Conservation (phyloP, 2,113 vertebrate species). For the Spea multiplicata region DNA sequence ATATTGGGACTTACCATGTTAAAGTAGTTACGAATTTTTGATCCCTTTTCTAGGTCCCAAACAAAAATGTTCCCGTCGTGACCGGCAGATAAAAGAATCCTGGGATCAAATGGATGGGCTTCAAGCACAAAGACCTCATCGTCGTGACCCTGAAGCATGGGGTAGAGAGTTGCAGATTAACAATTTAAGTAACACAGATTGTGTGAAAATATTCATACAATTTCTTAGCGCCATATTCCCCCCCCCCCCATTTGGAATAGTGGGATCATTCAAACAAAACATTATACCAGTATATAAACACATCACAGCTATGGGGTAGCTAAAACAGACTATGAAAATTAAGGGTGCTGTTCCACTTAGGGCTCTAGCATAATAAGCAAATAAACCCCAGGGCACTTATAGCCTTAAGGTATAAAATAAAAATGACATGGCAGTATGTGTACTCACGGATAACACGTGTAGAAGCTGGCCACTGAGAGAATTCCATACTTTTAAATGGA, state of each 20-base stretch:
- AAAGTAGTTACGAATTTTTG: slow-evolving; percentile 95
- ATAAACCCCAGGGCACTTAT: too few relatives aligned
- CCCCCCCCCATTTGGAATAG: too few relatives aligned
- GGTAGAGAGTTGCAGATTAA: too few relatives aligned
- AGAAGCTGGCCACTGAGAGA: slow-evolving; percentile 84
- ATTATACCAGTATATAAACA: too few relatives aligned
- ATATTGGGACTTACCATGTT: slow-evolving; percentile 82
- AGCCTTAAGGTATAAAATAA: not conserved
- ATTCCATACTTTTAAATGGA: slow-evolving; percentile 94
- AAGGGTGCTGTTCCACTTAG: too few relatives aligned
- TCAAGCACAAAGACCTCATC: slow-evolving; percentile 96
- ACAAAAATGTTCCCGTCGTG: slow-evolving; percentile 96
- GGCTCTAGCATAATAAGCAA: not conserved
- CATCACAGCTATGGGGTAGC: too few relatives aligned
- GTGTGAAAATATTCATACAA: too few relatives aligned
- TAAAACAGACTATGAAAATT: too few relatives aligned
- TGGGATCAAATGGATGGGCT: slow-evolving; percentile 92
- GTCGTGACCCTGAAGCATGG: slow-evolving; percentile 81
- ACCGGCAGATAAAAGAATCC: slow-evolving; percentile 93
- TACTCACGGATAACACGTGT: slow-evolving; percentile 87
- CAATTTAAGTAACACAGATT: too few relatives aligned
- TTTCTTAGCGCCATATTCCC: too few relatives aligned
- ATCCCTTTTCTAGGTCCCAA: slow-evolving; percentile 92
- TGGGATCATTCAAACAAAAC: too few relatives aligned
- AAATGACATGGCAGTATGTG: not conserved